Conservation (phyloP, 2,113 vertebrate genomes). For the Riparia riparia region DNA sequence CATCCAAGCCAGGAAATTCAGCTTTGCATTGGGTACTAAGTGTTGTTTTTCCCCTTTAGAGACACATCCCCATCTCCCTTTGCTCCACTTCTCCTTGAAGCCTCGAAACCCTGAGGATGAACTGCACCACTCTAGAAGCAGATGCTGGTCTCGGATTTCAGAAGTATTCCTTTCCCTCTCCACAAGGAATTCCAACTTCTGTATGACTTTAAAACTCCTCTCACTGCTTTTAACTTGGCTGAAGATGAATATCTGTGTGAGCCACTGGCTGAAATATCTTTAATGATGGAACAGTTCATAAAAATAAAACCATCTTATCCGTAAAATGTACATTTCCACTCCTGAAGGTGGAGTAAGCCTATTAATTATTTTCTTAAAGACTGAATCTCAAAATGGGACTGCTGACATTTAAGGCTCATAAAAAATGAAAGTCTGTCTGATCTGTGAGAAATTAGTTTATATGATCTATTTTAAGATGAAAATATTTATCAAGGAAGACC, state of each 20-base stretch:
- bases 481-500: not conserved
- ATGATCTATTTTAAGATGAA: not conserved
- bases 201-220: not conserved
- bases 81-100: not conserved
- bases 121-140: accelerated
- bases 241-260: not conserved
- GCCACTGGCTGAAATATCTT: not conserved
- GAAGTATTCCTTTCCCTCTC: not conserved
- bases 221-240: not conserved
- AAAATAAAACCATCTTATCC: not conserved
- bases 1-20: accelerated
- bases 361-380: slow-evolving; percentile 39
- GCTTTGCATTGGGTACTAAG: not conserved
- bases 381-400: not conserved
- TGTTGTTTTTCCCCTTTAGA: not conserved
- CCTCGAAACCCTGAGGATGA: not conserved
- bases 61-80: not conserved
- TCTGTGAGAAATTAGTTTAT: not conserved
- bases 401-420: slow-evolving; percentile 41
- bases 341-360: not conserved
- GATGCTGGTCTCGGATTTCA: not conserved
- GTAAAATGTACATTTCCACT: not conserved
- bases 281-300: not conserved
- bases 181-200: not conserved
- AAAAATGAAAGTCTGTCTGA: not conserved